Evolutionary conservation across 1,140 invertebrate genomes (phyloP).

Genomic region (Pentalonia nigronervosa): DNA sequence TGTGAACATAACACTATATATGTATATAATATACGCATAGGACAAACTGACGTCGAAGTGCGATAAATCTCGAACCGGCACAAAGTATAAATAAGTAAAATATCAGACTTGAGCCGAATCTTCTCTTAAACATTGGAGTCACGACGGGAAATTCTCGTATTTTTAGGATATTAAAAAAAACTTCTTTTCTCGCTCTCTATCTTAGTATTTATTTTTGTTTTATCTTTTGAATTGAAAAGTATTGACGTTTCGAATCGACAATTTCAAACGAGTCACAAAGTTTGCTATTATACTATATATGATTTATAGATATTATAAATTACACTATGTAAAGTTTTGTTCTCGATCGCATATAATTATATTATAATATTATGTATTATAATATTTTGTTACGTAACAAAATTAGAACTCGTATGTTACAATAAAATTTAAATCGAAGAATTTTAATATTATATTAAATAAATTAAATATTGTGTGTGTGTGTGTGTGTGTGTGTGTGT

Average conservation of each 20-base stretch:
- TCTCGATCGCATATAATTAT: neutral
- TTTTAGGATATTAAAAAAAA: slow-evolving; percentile 5
- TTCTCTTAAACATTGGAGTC: neutral
- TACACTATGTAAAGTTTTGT: neutral
- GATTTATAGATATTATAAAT: neutral
- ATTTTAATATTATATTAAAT: no score
- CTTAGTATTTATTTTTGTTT: neutral
- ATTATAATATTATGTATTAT: neutral
- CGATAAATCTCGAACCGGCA: neutral
- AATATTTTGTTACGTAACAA: neutral
- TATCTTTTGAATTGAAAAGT: neutral
- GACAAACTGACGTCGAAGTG: neutral
- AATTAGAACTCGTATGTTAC: neutral
- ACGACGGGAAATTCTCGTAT: neutral
- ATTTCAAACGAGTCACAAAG: neutral
- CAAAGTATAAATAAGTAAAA: neutral
- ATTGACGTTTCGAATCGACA: neutral
- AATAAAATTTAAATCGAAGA: neutral
- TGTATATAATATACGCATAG: neutral
- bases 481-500: no score
- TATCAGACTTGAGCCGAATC: neutral
- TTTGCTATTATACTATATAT: neutral
- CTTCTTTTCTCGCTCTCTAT: neutral
- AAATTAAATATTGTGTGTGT: no score
- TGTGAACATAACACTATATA: neutral